These are phyloP conservation scores for Malurus leucopterus DNA, from an alignment of 2,797 vertebrate species.

Conservation along the genomic window DNA sequence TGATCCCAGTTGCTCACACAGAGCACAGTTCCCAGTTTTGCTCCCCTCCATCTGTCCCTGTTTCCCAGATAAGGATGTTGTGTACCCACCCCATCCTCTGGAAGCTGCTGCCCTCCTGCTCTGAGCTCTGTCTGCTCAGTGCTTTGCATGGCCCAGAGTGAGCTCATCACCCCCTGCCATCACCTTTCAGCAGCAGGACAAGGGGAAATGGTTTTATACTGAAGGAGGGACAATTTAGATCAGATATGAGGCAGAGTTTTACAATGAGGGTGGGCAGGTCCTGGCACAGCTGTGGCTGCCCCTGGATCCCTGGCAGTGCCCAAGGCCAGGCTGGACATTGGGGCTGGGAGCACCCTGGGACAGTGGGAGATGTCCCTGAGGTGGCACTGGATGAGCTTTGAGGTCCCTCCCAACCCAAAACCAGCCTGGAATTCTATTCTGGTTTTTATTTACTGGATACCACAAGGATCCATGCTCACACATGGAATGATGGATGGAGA, in stretches of 20 bases:
- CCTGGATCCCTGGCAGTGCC: not conserved
- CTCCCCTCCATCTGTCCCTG: not conserved
- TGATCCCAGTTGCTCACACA: not conserved
- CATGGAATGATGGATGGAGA: fast-evolving
- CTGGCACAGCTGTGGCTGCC: not conserved
- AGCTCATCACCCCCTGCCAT: not conserved
- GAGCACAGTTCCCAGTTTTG: not conserved
- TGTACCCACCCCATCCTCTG: not conserved
- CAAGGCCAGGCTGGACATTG: not conserved
- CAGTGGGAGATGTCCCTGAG: fast-evolving
- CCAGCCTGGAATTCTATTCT: not conserved
- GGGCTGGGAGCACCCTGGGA: not conserved
- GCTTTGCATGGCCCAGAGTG: fast-evolving
- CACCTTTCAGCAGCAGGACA: not conserved
- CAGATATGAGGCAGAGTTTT: not conserved
- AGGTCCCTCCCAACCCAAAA: not conserved
- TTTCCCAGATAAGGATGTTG: not conserved
- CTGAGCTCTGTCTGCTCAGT: fast-evolving
- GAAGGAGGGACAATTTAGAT: not conserved
- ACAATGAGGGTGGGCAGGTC: not conserved
- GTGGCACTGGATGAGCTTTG: fast-evolving
- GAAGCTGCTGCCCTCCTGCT: not conserved
- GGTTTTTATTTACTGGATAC: not conserved
- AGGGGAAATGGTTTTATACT: not conserved
- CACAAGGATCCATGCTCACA: fast-evolving